These are phyloP conservation scores for Drosophila gaucha DNA, from an alignment of 2,888 invertebrate species.

Conservation along the genomic window DNA sequence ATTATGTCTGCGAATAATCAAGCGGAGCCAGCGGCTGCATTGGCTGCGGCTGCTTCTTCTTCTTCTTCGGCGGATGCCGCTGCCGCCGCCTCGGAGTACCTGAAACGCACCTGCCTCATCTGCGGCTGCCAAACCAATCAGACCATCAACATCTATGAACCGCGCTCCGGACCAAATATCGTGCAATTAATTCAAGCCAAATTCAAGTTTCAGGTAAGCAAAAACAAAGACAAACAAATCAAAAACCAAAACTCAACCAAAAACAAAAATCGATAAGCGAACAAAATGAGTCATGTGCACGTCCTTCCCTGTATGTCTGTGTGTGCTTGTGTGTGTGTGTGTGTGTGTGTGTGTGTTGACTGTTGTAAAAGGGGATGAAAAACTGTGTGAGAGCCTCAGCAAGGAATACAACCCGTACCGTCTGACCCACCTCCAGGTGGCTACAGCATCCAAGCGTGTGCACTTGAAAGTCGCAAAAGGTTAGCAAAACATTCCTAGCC, in stretches of 20 bases:
- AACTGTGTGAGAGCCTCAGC: slow-evolving; percentile 32
- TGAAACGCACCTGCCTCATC: slow-evolving; percentile 84
- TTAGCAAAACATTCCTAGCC: not conserved
- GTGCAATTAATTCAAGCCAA: slow-evolving; percentile 84
- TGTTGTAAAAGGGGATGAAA: slow-evolving; percentile 67
- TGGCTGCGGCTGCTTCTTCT: slow-evolving; percentile 35
- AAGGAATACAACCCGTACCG: slow-evolving; percentile 1
- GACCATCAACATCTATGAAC: slow-evolving; percentile 84
- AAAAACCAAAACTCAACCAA: slow-evolving; percentile 8
- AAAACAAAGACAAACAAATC: slow-evolving; percentile 2
- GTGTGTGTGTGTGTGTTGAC: slow-evolving; percentile 22
- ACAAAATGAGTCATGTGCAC: slow-evolving; percentile 74
- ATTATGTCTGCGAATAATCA: slow-evolving; percentile 69
- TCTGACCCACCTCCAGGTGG: slow-evolving; percentile 20
- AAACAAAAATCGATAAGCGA: slow-evolving; percentile 70
- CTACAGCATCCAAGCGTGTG: slow-evolving; percentile 56
- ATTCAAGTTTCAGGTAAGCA: slow-evolving; percentile 84
- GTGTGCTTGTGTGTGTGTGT: slow-evolving; percentile 8
- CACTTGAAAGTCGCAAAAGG: slow-evolving; percentile 44
- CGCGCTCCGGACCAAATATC: slow-evolving; percentile 84
- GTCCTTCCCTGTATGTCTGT: slow-evolving; percentile 48
- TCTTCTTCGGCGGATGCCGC: slow-evolving; percentile 33
- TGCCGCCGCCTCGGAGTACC: slow-evolving; percentile 65
- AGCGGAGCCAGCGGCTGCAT: slow-evolving; percentile 64
- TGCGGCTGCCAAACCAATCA: slow-evolving; percentile 84